Percentiles rank a stretch among this genome's conserved stretches.
Conservation (phyloP, 1,140 invertebrate genomes). For the Kradibia gibbosae region DNA sequence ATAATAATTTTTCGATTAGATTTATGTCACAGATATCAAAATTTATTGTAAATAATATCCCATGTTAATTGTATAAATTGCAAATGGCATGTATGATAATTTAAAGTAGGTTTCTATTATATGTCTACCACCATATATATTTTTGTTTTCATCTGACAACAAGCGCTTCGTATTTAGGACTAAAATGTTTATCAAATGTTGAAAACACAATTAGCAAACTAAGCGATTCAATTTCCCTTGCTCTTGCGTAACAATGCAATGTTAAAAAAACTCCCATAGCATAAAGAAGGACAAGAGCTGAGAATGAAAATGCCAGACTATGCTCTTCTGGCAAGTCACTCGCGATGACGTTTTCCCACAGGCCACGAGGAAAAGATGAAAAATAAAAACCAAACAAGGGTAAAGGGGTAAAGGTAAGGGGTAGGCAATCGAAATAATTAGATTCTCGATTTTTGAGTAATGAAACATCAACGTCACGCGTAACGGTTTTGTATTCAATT, state of each 20-base stretch:
- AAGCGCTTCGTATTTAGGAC: no score
- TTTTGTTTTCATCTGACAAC: no score
- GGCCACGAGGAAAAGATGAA: not conserved
- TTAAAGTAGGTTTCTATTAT: no score
- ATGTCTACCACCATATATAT: no score
- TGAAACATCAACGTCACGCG: constrained; percentile 37
- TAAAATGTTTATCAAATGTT: no score
- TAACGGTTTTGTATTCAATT: constrained; percentile 41
- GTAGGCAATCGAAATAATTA: constrained; percentile 31
- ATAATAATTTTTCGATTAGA: not conserved
- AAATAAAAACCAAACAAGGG: not conserved
- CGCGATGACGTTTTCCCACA: constrained; percentile 2
- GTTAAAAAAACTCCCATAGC: no score
- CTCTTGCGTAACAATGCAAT: no score
- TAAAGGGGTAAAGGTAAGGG: no score
- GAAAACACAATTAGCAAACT: no score
- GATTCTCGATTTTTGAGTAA: constrained; percentile 31
- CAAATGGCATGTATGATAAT: no score
- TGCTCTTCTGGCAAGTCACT: not conserved
- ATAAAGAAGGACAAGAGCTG: not conserved
- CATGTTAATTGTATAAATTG: not conserved
- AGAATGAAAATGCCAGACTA: not conserved
- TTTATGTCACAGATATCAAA: not conserved
- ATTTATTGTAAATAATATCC: constrained; percentile 8
- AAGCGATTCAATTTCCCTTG: no score